Evolutionary conservation across 2,888 invertebrate species (phyloP), one percentile per base, ranked within the genome.

Genomic region (Lepidochrysops patricia): DNA sequence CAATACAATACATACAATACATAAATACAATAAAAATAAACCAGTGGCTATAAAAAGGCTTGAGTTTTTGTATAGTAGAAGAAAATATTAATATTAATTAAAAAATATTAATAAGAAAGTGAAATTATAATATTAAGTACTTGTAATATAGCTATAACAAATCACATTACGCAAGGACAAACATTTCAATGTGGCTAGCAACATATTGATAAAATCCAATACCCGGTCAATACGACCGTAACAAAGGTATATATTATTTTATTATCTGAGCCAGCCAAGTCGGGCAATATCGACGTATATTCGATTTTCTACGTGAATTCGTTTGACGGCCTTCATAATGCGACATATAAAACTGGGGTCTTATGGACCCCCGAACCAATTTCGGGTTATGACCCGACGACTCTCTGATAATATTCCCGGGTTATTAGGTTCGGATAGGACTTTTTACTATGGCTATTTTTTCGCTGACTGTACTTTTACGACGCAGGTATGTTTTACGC

Each of bases 301-400:
- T 90, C 90, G 90, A 90, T 90, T 90, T 90, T 90, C 90, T 90
- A 89, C 88, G 89, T 89, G 90, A 90, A 90, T 89, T 90, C 90
- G 87, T 90, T 90, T 90, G 90, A 90, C 90, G 90, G 89, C 89
- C 88, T 87, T 88, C 90, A 89, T 89, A 89, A 89, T 89, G 89
- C 89, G 83, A 89, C 88, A 88, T 89, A 89, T 90, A 90, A 90
- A 90, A 89, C 89, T 86, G 86, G 89, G 86, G 84, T 82, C 87
- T 87, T 87, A 88, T 86, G 88, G 89, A 87, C 89, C 89, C 89
- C 89, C 84, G 87, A 89, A 89, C 89, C 89, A 89, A 90, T 89
- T 90, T 90, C 82, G 84, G 85, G 89, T 90, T 90, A 90, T 89
- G 89, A 89, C 89, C 89, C 88, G 86, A 85, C 88, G 89, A 89